phyloP scores from a whole-genome alignment of 1,140 invertebrate species.

The Nephila pilipes region DNA sequence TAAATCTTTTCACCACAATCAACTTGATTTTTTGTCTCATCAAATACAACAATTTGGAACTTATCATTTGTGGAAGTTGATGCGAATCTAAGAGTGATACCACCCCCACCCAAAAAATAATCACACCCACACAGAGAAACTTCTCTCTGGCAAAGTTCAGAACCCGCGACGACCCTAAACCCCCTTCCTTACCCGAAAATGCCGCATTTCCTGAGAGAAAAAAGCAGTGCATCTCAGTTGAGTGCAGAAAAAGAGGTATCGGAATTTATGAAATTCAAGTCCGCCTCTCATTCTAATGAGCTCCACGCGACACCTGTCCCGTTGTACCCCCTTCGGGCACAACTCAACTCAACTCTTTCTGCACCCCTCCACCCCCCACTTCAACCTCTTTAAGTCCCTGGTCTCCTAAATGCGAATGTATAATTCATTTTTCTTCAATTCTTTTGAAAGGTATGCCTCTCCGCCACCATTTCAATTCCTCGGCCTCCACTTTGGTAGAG shows the following conservation, averaged over 20 bases:
- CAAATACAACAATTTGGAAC: neutral
- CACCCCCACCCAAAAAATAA: no score
- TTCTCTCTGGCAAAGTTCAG: neutral
- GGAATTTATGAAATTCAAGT: conserved; percentile 63
- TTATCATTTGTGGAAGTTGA: neutral
- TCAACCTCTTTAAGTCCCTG: conserved; percentile 52
- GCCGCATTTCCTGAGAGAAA: conserved; percentile 22
- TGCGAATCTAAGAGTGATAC: neutral
- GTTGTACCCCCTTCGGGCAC: conserved; percentile 24
- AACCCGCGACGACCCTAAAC: no score
- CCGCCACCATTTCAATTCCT: conserved; percentile 61
- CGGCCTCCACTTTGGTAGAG: conserved; percentile 37
- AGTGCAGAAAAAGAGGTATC: conserved; percentile 11
- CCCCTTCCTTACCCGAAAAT: neutral
- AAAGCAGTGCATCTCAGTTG: conserved; percentile 19
- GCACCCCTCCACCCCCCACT: neutral
- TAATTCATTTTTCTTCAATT: conserved; percentile 75
- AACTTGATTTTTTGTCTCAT: neutral
- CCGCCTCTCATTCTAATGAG: conserved; percentile 63
- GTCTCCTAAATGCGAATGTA: conserved; percentile 70
- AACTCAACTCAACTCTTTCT: neutral
- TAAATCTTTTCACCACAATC: neutral
- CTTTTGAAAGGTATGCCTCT: conserved; percentile 65
- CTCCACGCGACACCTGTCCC: conserved; percentile 61
- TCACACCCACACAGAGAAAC: neutral